Evolutionary conservation across 2,113 vertebrate genomes (phyloP).

Genomic region (Pseudopipra pipra): DNA sequence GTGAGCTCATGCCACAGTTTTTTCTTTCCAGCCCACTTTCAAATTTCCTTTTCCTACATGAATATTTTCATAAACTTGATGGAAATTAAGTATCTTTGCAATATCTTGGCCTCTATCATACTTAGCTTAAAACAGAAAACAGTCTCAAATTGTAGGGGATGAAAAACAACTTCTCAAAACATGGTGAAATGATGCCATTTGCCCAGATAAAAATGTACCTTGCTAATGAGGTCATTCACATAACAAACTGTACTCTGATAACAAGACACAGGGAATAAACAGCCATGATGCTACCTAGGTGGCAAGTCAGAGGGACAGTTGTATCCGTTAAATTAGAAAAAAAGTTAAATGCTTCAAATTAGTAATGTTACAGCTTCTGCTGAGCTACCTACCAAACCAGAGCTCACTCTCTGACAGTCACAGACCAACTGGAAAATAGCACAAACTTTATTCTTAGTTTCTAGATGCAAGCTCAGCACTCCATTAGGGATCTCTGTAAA

Average conservation of each 20-base stretch:
- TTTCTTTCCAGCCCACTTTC: not conserved
- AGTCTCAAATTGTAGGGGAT: not conserved
- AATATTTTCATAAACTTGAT: not conserved
- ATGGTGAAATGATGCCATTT: not conserved
- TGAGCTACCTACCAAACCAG: not conserved
- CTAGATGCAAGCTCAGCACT: not conserved
- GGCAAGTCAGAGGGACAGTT: not conserved
- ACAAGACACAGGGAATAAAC: not conserved
- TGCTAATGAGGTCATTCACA: not conserved
- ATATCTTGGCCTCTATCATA: not conserved
- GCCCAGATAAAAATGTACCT: not conserved
- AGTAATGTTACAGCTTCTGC: not conserved
- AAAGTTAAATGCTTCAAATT: not conserved
- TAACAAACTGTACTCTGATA: not conserved
- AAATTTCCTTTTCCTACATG: not conserved
- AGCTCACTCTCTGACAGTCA: not conserved
- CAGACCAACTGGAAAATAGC: not conserved
- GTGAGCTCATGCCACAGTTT: not conserved
- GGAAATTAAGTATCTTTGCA: not conserved
- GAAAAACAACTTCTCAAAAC: not conserved
- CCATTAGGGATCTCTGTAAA: not conserved
- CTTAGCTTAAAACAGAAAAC: not conserved
- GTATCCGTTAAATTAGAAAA: not conserved
- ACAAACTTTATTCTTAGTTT: not conserved
- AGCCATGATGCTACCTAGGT: not conserved